Percentiles rank a stretch among this genome's conserved stretches.
phyloP scores from a whole-genome alignment of 2,113 vertebrate species.

The Eretmochelys imbricata region DNA sequence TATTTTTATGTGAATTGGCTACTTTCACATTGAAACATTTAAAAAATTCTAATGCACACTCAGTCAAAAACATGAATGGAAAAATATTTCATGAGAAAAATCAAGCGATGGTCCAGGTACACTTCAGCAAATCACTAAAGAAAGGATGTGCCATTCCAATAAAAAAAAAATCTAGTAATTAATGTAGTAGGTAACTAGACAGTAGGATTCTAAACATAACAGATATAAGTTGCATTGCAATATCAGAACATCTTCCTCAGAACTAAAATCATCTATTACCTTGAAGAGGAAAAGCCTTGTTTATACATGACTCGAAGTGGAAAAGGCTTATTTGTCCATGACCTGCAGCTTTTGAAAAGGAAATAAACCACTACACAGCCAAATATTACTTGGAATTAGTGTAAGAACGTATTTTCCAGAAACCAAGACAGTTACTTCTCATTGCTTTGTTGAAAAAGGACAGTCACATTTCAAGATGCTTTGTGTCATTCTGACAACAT shows the following conservation, averaged over 20 bases:
- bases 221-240: not conserved
- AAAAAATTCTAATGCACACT: not conserved
- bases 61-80: not conserved
- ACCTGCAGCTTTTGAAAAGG: fast-evolving
- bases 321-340: fast-evolving
- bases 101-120: fast-evolving
- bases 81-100: not conserved
- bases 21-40: not conserved
- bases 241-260: not conserved
- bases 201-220: not conserved
- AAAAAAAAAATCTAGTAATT: not conserved
- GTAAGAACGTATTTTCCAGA: not conserved
- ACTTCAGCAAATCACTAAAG: not conserved
- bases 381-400: not conserved
- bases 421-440: not conserved
- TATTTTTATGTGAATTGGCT: not conserved
- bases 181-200: not conserved
- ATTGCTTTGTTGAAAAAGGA: not conserved
- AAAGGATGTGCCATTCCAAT: not conserved
- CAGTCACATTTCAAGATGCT: not conserved
- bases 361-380: not conserved
- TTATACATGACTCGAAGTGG: not conserved
- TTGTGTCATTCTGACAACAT: not conserved
- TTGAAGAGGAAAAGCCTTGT: not conserved
- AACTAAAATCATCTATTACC: not conserved